phyloP scores from a whole-genome alignment of 2,888 invertebrate genomes.

The Mantis religiosa region DNA sequence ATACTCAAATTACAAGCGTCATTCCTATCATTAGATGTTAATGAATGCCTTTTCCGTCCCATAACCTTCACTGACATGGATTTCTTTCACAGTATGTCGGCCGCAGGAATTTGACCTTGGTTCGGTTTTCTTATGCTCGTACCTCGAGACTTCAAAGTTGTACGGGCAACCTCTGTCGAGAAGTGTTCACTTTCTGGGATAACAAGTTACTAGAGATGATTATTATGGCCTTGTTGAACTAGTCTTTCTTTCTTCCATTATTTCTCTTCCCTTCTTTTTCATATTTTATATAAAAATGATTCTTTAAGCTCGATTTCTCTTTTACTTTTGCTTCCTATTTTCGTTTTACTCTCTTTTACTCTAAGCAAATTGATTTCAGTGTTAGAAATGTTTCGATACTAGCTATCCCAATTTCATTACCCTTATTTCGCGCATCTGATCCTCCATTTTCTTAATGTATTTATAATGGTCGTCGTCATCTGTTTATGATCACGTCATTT shows the following conservation, averaged over 20 bases:
- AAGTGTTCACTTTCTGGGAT: not conserved
- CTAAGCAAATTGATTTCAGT: no score
- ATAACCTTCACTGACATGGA: constrained; percentile 18
- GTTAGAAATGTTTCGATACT: no score
- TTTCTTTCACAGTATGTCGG: constrained; percentile 14
- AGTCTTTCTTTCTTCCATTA: not conserved
- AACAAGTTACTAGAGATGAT: not conserved
- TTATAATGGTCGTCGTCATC: no score
- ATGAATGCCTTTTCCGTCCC: constrained; percentile 1
- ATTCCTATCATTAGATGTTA: not conserved
- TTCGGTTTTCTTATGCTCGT: not conserved
- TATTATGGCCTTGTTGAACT: not conserved
- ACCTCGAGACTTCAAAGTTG: not conserved
- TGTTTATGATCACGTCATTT: no score
- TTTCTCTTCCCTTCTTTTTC: no score
- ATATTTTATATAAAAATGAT: no score
- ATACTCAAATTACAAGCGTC: not conserved
- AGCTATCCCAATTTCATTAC: no score
- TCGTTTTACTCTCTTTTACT: no score
- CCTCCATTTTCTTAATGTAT: no score
- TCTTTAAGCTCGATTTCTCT: no score
- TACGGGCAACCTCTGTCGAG: not conserved
- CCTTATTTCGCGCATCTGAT: no score
- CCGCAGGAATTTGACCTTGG: constrained; percentile 16
- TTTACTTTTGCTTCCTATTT: no score